A percentile compares a stretch with the other conserved stretches of the same genome.
phyloP scores from a whole-genome alignment of 2,797 vertebrate genomes.

The Pseudochaenichthys georgianus region DNA sequence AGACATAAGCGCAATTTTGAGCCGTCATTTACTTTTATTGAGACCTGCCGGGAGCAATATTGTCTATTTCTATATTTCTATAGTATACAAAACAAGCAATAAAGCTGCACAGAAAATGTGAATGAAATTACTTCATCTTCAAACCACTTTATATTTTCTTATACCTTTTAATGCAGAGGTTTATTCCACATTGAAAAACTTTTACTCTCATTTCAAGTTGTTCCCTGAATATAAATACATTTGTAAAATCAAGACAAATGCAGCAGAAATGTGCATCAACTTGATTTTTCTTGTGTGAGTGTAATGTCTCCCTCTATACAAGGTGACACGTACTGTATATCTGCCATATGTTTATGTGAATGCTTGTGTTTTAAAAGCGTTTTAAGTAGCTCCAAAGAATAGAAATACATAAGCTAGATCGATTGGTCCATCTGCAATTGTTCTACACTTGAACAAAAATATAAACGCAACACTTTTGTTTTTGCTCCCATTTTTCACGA shows the following conservation, averaged over 20 bases:
- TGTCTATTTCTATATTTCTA: not conserved
- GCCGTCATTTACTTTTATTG: not conserved
- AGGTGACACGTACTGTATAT: too few relatives aligned
- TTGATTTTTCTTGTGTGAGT: too few relatives aligned
- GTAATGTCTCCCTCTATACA: too few relatives aligned
- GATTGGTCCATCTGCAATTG: too few relatives aligned
- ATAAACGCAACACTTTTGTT: too few relatives aligned
- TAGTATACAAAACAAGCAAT: not conserved
- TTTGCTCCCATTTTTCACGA: too few relatives aligned
- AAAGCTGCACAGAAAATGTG: not conserved
- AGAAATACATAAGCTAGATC: too few relatives aligned
- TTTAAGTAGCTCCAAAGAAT: too few relatives aligned
- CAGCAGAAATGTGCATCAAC: not conserved
- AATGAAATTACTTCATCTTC: not conserved
- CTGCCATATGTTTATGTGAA: too few relatives aligned
- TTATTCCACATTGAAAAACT: not conserved
- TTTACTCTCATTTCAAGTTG: not conserved
- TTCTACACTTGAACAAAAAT: too few relatives aligned
- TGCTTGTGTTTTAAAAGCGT: too few relatives aligned
- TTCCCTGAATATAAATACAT: not conserved
- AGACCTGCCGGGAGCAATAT: not conserved
- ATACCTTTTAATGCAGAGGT: not conserved
- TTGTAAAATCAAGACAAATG: not conserved
- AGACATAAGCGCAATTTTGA: not conserved
- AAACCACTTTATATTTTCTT: not conserved